A percentile compares a stretch with the other conserved stretches of the same genome.
phyloP scores from a whole-genome alignment of 2,113 vertebrate genomes.

The Lycocorax pyrrhopterus region DNA sequence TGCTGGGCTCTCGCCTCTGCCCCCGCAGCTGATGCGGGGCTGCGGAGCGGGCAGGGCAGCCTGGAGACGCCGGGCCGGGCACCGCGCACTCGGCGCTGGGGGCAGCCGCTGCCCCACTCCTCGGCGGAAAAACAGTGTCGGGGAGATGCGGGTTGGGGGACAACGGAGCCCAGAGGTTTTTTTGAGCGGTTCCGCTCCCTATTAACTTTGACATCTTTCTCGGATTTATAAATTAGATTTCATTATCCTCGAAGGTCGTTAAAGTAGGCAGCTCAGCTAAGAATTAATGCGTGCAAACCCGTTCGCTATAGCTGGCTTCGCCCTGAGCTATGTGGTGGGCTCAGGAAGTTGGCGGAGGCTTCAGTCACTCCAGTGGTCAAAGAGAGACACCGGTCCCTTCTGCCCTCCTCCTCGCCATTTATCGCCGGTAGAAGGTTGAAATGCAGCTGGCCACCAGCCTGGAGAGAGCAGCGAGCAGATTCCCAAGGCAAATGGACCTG shows the following conservation, averaged over 20 bases:
- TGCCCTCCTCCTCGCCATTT: neutral
- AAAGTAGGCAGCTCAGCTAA: neutral
- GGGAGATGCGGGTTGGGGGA: fast-evolving
- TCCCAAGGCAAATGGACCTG: neutral
- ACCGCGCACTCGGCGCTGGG: neutral
- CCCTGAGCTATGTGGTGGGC: neutral
- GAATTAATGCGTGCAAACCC: neutral
- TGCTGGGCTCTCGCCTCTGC: neutral
- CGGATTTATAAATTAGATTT: slow-evolving; percentile 20
- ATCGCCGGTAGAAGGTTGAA: neutral
- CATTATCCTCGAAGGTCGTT: slow-evolving; percentile 9
- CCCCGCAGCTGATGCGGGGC: neutral
- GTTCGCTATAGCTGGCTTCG: neutral
- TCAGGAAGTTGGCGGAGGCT: neutral
- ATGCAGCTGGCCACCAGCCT: neutral
- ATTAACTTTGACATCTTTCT: neutral
- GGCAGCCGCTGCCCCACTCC: neutral
- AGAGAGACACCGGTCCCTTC: neutral
- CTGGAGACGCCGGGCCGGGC: neutral
- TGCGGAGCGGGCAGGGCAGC: neutral
- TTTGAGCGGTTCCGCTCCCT: neutral
- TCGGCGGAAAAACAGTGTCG: fast-evolving
- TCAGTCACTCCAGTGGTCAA: neutral
- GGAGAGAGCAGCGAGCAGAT: neutral
- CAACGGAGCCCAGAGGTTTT: fast-evolving